Conservation (phyloP, 1,140 invertebrate species). For the Aphis craccivora region DNA sequence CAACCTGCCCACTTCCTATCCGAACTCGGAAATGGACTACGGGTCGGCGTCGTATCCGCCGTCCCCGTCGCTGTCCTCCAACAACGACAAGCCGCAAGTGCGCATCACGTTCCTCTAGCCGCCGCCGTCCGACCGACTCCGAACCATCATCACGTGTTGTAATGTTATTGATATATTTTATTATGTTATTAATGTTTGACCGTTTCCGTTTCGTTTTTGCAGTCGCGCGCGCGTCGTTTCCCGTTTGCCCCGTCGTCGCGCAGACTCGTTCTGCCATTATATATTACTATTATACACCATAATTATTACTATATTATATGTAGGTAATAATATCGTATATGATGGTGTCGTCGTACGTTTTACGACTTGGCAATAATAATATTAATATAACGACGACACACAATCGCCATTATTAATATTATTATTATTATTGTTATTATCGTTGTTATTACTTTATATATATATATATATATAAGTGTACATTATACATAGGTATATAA, state of each 20-base stretch:
- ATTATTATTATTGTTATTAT: background rate
- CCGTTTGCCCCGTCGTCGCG: background rate
- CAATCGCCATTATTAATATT: background rate
- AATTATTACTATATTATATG: background rate
- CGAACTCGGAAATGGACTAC: constrained; percentile 63
- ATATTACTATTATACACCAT: too few species aligned
- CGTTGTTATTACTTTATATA: background rate
- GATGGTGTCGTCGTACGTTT: background rate
- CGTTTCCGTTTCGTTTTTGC: background rate
- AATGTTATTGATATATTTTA: too few species aligned
- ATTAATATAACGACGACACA: background rate
- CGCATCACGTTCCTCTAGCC: constrained; percentile 63
- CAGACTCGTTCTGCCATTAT: background rate
- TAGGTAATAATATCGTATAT: too few species aligned
- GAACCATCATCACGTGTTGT: background rate
- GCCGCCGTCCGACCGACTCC: background rate
- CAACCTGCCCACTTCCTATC: constrained; percentile 63
- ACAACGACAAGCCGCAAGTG: constrained; percentile 62
- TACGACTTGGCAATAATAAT: background rate
- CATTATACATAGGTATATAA: background rate
- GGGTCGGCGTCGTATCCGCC: constrained; percentile 61
- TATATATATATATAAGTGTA: background rate
- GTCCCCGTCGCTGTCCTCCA: constrained; percentile 61
- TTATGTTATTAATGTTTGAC: background rate
- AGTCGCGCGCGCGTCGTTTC: background rate